These are phyloP conservation scores for Trissolcus japonicus DNA, from an alignment of 2,888 invertebrate species.

Conservation along the genomic window DNA sequence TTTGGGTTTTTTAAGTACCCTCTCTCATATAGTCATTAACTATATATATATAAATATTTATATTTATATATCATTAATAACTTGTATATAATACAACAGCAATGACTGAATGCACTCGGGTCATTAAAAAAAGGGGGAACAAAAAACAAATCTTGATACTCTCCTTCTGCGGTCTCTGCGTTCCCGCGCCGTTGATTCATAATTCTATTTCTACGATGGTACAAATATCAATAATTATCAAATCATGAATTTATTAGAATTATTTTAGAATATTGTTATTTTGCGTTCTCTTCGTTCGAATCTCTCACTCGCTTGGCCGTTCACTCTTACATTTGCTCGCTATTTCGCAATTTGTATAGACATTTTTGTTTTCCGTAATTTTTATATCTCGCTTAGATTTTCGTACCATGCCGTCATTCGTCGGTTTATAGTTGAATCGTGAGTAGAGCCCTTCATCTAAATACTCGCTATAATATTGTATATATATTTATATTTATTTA, in stretches of 20 bases:
- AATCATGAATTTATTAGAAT: slow-evolving; percentile 76
- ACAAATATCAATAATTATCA: slow-evolving; percentile 76
- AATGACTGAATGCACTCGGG: slow-evolving; percentile 62
- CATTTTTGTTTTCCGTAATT: slow-evolving; percentile 23
- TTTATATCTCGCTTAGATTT: slow-evolving; percentile 35
- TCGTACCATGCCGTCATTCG: slow-evolving; percentile 47
- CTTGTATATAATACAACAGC: slow-evolving; percentile 71
- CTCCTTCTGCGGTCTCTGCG: slow-evolving; percentile 29
- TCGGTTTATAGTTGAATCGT: slow-evolving; percentile 73
- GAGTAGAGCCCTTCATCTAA: slow-evolving; percentile 73
- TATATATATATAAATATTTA: slow-evolving; percentile 51
- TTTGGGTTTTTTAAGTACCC: slow-evolving; percentile 44
- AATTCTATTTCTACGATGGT: slow-evolving; percentile 73
- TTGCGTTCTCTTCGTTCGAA: slow-evolving; percentile 66
- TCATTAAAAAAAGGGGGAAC: slow-evolving; percentile 26
- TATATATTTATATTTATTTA: slow-evolving; percentile 39
- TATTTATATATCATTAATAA: slow-evolving; percentile 60
- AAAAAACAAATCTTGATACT: slow-evolving; percentile 63
- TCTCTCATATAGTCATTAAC: slow-evolving; percentile 57
- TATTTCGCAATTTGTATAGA: slow-evolving; percentile 48
- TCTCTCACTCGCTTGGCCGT: slow-evolving; percentile 37
- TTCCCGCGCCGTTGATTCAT: slow-evolving; percentile 68
- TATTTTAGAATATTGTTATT: slow-evolving; percentile 77
- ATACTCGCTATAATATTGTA: slow-evolving; percentile 65
- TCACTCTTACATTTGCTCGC: slow-evolving; percentile 22